Evolutionary conservation across 2,888 invertebrate genomes (phyloP), one percentile per base, ranked within the genome.

Genomic region (Ormyrus rosae): DNA sequence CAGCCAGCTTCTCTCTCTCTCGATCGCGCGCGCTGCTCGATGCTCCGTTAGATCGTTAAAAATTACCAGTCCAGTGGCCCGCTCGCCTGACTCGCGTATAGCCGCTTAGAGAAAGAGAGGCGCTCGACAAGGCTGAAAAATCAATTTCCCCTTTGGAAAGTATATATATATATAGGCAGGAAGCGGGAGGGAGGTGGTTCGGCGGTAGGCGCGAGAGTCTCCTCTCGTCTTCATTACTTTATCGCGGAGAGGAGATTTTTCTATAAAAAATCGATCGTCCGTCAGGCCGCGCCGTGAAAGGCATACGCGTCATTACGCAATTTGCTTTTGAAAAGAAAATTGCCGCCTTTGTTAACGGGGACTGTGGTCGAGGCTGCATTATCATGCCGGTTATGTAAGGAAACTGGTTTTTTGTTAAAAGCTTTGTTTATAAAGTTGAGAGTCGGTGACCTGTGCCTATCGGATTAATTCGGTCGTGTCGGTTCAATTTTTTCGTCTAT

Each of bases 31-130:
- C 60, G 56, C 9, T 56, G n/a, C 9, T 58, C 46, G 72, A 58
- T 11, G 88, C 89, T 86, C 86, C 87, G 87, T 85, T 89, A 87
- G 85, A 83, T 86, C 85, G 88, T 88, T 88, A 87, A 88, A 85
- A 88, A 86, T 87, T 78, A 84, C 86, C 86, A 87, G 84, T 85
- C 84, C 85, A 85, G 85, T 86, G 84, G 75, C 82, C 64, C 74
- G 83, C 34, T 34, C 34, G 34, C 34, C 34, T 34, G 34, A 64
- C 64, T 72, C 81, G 80, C 77, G 2, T 34, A 34, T 34, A 34
- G 34, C 48, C 53, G 73, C 73, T 82, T 51, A 67, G 48, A 19
- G 50, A 55, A 9, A 11, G 1, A 48, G 10, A n/a, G 34, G 50
- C 56, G 0, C n/a, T 34, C 19, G 19, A 10, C 45, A 51, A 8